Percentiles rank a stretch among this genome's conserved stretches.
phyloP scores from a whole-genome alignment of 1,140 invertebrate genomes.

The Zaprionus africanus region DNA sequence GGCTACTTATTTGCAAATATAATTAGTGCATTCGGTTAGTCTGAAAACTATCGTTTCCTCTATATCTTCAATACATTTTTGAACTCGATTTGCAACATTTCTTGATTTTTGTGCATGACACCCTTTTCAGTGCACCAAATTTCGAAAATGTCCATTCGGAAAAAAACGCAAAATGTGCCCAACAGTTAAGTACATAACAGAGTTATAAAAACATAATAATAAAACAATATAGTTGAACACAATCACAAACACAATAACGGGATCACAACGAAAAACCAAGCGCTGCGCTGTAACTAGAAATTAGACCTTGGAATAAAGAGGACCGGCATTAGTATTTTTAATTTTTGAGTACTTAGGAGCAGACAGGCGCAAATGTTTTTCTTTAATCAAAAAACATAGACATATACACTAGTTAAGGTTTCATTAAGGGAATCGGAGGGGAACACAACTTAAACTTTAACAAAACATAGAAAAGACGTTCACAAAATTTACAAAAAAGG shows the following conservation, averaged over 20 bases:
- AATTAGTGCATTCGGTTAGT: no score
- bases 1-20: no score
- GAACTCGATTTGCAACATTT: not conserved
- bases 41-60: not conserved
- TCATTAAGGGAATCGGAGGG: not conserved
- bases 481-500: no score
- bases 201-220: not conserved
- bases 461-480: not conserved
- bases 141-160: not conserved
- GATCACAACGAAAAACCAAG: not conserved
- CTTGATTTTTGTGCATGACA: not conserved
- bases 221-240: not conserved
- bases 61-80: not conserved
- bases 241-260: not conserved
- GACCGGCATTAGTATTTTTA: no score
- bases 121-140: not conserved
- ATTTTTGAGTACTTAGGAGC: not conserved
- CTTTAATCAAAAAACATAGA: not conserved
- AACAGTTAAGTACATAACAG: not conserved
- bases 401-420: constrained; percentile 3
- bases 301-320: no score
- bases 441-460: constrained; percentile 7
- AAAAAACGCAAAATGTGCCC: constrained; percentile 5
- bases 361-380: not conserved
- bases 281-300: not conserved